Evolutionary conservation across 2,113 vertebrate genomes (phyloP), one percentile per base, ranked within the genome.

Genomic region (Lanius ludovicianus): DNA sequence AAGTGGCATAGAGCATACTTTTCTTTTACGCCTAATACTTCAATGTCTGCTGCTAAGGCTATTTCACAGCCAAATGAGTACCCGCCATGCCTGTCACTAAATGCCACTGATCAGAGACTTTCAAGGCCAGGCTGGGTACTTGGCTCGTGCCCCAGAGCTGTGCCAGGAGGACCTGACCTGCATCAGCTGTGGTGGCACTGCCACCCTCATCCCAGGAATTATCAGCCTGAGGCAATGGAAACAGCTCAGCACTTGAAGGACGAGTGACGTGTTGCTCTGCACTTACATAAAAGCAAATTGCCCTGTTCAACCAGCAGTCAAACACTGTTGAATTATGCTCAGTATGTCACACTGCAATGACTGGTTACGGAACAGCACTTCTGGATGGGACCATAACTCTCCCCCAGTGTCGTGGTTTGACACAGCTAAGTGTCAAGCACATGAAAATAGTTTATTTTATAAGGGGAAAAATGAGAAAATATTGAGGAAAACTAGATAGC

Each of bases 201-300:
- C 27, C 47, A n/a, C 7, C n/a, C 19, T 57, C 47, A 6, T 14
- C 27, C 41, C 65, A 31, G 63, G 68, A 50, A 30, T 60, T 13
- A 7, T 1, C 49, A 10, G 37, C 7, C 49, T 6, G 46, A 53
- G n/a, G 15, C 0, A 0, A 24, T 6, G 27, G 21, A 27, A 49
- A 21, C 11, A 14, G 69, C 8, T 24, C n/a, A 13, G 68, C 31
- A 0, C 7, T 28, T 8, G 1, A 13, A 60, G 73, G 49, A 21
- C 41, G 6, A 17, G 28, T 13, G 49, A 12, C 0, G 0, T 2
- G 27, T 2, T 31, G 19, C 59, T 65, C 24, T n/a, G 50, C 31
- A 7, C 55, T 31, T 13, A 24, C 20, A 31, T 7, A 10, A 37
- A 37, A 35, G 15, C 28, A 3, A 14, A 39, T 4, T 7, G 31